Base-by-base conservation (phyloP, 37 sponge, comb jelly and placozoan genomes). In the Eunapius fragilis region DNA sequence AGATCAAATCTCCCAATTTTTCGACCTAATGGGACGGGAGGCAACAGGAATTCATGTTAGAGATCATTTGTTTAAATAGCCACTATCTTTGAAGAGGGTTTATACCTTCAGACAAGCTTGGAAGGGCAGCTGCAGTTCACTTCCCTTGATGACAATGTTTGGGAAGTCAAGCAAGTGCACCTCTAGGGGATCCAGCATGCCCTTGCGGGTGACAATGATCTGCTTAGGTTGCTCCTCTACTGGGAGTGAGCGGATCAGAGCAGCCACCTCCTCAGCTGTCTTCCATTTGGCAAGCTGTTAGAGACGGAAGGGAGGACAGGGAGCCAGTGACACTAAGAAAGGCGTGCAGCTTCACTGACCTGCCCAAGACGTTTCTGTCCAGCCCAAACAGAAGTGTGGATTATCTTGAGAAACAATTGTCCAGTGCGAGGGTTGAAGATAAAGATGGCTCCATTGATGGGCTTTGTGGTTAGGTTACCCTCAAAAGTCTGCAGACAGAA, bases 341-440 rank as follows among this genome's bases (percentile, higher is more conserved):
- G n/a, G n/a, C n/a, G 1, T 10, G 14, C 14, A 19, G 1, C 80
- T 14, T 36, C 70, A 69, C 85, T 84, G 27, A 90, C 90, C 91
- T 91, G 96, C 3, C 99, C 94, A n/a, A 99, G 91, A 89, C 99
- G 94, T 85, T 99, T 99, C 94, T 99, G 99, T n/a, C 99, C 99
- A 69, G 99, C 99, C 99, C 99, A 99, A 85, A 99, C 99, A 47
- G 86, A 88, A 48, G 99, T 99, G 91, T 99, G 99, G 74, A 99
- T 99, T 77, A 99, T 99, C 94, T 99, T 99, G 26, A 99, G 92
- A 82, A 99, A 99, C 47, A 99, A 92, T 72, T 99, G 99, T 25
- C 99, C 99, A 83, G 99, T 99, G 9, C 99, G 98, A 69, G 99
- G 99, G 85, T 99, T 99, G 96, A 99, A 99, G 81, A 99, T 97